Percentiles rank a stretch among this genome's conserved stretches.
Evolutionary conservation across 2,888 invertebrate genomes (phyloP).

Genomic region (Xanthia icteritia): DNA sequence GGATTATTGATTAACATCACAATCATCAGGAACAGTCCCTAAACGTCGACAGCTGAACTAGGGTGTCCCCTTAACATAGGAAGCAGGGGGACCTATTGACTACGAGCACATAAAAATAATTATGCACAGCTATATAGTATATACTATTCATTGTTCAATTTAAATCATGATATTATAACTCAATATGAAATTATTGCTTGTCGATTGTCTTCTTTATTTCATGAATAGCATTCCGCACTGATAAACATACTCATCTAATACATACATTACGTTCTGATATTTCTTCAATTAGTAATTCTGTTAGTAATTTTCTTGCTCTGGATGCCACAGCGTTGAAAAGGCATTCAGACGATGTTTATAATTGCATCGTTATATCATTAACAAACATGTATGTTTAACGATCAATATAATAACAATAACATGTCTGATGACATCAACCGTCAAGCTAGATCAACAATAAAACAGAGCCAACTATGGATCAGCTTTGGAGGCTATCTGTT

Average conservation of each 20-base stretch:
- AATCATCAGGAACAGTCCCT: conserved; percentile 36
- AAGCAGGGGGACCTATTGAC: conserved; percentile 45
- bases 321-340: conserved; percentile 67
- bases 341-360: conserved; percentile 72
- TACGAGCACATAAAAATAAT: conserved; percentile 39
- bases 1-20: conserved; percentile 50
- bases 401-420: conserved; percentile 75
- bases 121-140: conserved; percentile 28
- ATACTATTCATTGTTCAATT: conserved; percentile 27
- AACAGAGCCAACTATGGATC: conserved; percentile 46
- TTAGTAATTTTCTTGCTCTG: conserved; percentile 61
- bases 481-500: conserved; percentile 50
- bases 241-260: conserved; percentile 51
- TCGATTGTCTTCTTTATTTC: conserved; percentile 42
- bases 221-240: conserved; percentile 44
- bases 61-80: conserved; percentile 26
- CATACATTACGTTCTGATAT: conserved; percentile 44
- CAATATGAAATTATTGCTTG: conserved; percentile 14
- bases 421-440: conserved; percentile 72
- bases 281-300: conserved; percentile 32
- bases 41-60: conserved; percentile 50
- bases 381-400: conserved; percentile 74
- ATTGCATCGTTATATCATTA: conserved; percentile 70
- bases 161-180: conserved; percentile 20
- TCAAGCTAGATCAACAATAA: conserved; percentile 56